Evolutionary conservation across 2,113 vertebrate genomes (phyloP).

Genomic region (Mastomys coucha): DNA sequence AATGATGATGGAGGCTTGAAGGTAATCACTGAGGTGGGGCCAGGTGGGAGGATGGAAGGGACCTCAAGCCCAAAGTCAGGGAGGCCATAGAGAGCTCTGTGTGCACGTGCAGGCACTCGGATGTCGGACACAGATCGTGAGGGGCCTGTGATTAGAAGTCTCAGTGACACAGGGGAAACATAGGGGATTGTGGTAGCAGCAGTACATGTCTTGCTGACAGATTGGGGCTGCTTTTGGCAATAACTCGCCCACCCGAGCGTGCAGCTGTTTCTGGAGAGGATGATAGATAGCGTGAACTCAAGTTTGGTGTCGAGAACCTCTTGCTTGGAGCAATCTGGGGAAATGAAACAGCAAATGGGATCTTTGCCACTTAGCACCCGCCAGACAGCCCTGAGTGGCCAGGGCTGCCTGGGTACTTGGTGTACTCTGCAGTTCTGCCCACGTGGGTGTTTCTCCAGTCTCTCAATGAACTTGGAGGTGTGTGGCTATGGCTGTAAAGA

Average conservation of each 20-base stretch:
- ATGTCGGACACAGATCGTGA: neutral
- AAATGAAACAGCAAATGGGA: neutral
- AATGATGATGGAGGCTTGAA: slow-evolving; percentile 92
- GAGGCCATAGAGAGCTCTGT: neutral
- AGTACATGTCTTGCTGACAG: accelerated
- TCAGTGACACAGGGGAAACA: accelerated
- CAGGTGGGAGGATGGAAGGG: accelerated
- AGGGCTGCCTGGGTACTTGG: neutral
- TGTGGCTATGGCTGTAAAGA: neutral
- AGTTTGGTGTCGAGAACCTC: neutral
- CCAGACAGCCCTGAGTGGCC: neutral
- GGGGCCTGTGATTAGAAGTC: neutral
- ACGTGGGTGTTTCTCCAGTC: accelerated
- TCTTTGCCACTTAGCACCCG: neutral
- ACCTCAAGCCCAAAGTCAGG: accelerated
- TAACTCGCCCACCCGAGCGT: accelerated
- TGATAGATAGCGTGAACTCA: neutral
- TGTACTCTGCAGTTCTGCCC: neutral
- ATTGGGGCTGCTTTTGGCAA: neutral
- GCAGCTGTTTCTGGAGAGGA: neutral
- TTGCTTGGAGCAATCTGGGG: neutral
- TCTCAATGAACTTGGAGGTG: neutral
- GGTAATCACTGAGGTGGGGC: slow-evolving; percentile 79
- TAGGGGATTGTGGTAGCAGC: neutral
- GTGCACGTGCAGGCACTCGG: accelerated